Evolutionary conservation across 37 sponge, comb jelly and placozoan species (phyloP).

Genomic region (Hexactinellida sp.): DNA sequence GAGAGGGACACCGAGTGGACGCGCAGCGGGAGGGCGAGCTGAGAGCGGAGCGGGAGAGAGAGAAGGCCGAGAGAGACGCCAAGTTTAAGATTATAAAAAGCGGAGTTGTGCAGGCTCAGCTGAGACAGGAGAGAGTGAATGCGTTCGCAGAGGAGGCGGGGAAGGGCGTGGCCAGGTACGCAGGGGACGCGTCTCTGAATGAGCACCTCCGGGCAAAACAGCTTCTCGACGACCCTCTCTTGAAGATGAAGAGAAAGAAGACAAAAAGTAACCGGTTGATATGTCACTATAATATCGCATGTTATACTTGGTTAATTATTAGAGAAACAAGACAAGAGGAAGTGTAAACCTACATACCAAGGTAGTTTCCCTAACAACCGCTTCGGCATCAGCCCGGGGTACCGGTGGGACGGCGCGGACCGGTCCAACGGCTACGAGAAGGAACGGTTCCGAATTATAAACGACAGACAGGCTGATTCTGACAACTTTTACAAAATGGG

Average conservation of each 20-base stretch:
- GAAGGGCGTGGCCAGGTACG: slow-evolving; percentile 81
- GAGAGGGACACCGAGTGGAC: slow-evolving; percentile 57
- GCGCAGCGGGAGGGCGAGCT: slow-evolving; percentile 34
- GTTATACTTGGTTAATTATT: too few species aligned
- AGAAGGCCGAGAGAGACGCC: slow-evolving; percentile 47
- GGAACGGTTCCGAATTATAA: slow-evolving; percentile 32
- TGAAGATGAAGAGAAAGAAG: slow-evolving; percentile 64
- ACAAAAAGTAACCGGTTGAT: slow-evolving; percentile 18
- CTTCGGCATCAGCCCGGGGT: slow-evolving; percentile 77
- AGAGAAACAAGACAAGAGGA: not conserved
- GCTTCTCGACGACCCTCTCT: slow-evolving; percentile 80
- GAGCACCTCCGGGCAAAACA: slow-evolving; percentile 47
- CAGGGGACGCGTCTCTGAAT: slow-evolving; percentile 80
- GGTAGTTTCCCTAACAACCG: slow-evolving; percentile 72
- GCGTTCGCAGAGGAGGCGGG: slow-evolving; percentile 78
- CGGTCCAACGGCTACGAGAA: slow-evolving; percentile 93
- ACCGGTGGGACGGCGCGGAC: slow-evolving; percentile 94
- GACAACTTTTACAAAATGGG: slow-evolving; percentile 87
- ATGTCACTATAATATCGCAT: too few species aligned
- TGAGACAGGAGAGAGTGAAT: slow-evolving; percentile 40
- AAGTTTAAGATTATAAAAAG: slow-evolving; percentile 30
- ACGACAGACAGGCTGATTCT: slow-evolving; percentile 43
- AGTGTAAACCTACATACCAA: slow-evolving; percentile 41
- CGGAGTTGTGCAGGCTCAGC: slow-evolving; percentile 53
- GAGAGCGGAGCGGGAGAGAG: slow-evolving; percentile 41